These are phyloP conservation scores for Bubo blakistoni DNA, from an alignment of 2,113 vertebrate genomes.

Conservation along the genomic window DNA sequence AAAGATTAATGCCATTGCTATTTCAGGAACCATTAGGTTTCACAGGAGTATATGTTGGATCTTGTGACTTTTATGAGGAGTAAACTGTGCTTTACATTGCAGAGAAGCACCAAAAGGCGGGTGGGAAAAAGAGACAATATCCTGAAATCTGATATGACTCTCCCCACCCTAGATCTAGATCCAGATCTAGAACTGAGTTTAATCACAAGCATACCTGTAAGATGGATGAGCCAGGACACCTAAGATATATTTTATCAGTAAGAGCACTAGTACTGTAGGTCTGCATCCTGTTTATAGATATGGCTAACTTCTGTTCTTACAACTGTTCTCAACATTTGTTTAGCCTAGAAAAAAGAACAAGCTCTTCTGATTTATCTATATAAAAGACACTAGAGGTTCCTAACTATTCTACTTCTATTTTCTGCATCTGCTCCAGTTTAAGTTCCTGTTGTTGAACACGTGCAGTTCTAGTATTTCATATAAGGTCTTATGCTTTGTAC, in stretches of 20 bases:
- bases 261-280: background rate
- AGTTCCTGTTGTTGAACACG: background rate
- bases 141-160: background rate
- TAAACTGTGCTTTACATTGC: background rate
- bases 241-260: background rate
- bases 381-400: background rate
- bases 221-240: background rate
- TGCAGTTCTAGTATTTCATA: background rate
- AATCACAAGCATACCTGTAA: background rate
- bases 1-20: background rate
- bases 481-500: background rate
- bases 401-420: background rate
- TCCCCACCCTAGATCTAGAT: background rate
- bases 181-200: background rate
- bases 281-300: background rate
- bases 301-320: background rate
- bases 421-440: background rate
- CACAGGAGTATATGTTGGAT: background rate
- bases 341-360: background rate
- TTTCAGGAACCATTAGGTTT: background rate
- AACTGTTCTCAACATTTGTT: background rate
- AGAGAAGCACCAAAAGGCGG: accelerated
- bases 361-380: background rate
- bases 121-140: background rate
- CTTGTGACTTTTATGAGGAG: background rate